Conservation (phyloP, 2,888 invertebrate species). For the Endotricha flammealis region DNA sequence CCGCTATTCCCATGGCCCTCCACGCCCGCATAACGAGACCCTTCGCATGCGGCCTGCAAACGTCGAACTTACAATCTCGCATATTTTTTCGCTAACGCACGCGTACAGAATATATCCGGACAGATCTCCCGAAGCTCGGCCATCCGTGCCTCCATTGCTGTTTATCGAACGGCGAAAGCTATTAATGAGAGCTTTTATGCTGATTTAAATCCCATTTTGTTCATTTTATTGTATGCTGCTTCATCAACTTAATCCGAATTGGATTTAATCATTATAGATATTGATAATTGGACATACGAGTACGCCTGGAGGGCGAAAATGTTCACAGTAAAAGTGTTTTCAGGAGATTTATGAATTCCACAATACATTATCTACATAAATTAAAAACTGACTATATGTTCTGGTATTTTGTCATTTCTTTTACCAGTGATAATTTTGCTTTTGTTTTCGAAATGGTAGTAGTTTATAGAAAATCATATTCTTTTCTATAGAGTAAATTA, state of each 20-base stretch:
- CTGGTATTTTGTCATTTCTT: no score
- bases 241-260: background rate
- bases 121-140: background rate
- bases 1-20: background rate
- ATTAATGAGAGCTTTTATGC: background rate
- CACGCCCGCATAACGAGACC: slow-evolving; percentile 8
- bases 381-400: no score
- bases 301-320: no score
- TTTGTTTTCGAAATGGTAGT: no score
- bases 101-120: slow-evolving; percentile 7
- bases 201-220: background rate
- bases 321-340: no score
- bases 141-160: background rate
- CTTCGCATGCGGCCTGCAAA: slow-evolving; percentile 10
- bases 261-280: background rate
- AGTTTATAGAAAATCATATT: no score
- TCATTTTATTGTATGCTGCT: background rate
- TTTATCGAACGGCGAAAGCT: background rate
- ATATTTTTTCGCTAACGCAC: slow-evolving; percentile 10
- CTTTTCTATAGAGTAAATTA: no score
- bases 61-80: slow-evolving; percentile 12
- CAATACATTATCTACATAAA: no score
- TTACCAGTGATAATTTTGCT: no score
- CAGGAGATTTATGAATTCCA: no score
- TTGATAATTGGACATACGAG: no score